Evolutionary conservation across 2,113 vertebrate genomes (phyloP).

Genomic region (Hypocryptadius cinnamomeus): DNA sequence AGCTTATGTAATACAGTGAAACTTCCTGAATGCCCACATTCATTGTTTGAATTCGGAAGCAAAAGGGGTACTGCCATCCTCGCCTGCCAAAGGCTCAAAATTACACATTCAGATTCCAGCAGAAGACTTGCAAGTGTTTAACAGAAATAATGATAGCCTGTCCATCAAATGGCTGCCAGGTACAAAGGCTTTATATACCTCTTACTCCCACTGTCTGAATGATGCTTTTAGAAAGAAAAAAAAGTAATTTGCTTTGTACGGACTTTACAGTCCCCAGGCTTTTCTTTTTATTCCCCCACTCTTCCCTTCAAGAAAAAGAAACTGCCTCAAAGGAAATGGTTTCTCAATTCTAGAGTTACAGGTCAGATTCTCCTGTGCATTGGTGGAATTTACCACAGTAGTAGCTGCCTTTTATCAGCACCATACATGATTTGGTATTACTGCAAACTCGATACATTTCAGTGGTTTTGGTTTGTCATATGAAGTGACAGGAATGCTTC

Average conservation of each 20-base stretch:
- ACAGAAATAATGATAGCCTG: neutral
- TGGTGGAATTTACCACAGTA: neutral
- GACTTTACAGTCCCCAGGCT: neutral
- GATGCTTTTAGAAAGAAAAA: neutral
- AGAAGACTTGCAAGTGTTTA: neutral
- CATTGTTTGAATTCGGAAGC: neutral
- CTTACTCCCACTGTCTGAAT: neutral
- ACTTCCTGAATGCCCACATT: neutral
- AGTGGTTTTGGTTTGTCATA: neutral
- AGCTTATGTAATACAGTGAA: neutral
- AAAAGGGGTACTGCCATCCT: neutral
- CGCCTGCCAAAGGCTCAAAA: neutral
- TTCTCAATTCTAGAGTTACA: neutral
- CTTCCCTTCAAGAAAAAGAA: neutral
- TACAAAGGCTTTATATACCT: neutral
- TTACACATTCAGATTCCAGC: neutral
- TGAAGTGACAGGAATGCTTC: neutral
- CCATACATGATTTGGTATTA: neutral
- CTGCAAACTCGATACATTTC: neutral
- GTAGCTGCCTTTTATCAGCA: neutral
- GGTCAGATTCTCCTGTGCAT: neutral
- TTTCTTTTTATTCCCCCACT: neutral
- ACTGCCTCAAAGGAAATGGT: neutral
- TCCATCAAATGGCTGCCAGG: neutral
- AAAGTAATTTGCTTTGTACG: neutral